Evolutionary conservation across 2,113 vertebrate species (phyloP).

Genomic region (Leptosomus discolor): DNA sequence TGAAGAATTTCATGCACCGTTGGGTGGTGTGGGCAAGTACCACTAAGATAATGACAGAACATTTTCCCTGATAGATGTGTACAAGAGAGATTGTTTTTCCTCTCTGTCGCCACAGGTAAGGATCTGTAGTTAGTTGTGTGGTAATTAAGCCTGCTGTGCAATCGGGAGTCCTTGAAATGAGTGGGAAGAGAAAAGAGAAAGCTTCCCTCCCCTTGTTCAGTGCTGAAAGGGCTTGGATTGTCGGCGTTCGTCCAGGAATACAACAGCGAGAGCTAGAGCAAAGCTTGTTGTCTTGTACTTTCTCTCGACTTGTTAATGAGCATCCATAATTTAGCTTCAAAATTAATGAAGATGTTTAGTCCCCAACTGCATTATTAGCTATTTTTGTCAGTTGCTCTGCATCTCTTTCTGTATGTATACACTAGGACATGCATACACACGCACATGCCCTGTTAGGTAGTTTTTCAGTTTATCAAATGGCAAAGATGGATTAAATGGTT

Average conservation of each 20-base stretch:
- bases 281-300: not conserved
- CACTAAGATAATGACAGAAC: not conserved
- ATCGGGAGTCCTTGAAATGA: not conserved
- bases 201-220: not conserved
- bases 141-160: slow-evolving; percentile 10
- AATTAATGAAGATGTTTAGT: not conserved
- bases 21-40: not conserved
- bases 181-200: not conserved
- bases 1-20: not conserved
- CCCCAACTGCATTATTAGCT: not conserved
- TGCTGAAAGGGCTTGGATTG: not conserved
- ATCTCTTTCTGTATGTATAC: not conserved
- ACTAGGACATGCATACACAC: rapidly evolving
- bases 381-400: not conserved
- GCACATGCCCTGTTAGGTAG: rapidly evolving
- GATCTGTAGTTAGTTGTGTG: not conserved
- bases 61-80: not conserved
- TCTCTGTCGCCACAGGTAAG: not conserved
- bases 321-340: not conserved
- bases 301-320: not conserved
- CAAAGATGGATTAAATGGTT: not conserved
- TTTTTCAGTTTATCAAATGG: not conserved
- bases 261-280: rapidly evolving
- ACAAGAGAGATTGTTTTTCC: not conserved
- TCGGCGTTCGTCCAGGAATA: not conserved